Base-by-base conservation (phyloP, 2,113 vertebrate genomes). In the Rhea pennata region DNA sequence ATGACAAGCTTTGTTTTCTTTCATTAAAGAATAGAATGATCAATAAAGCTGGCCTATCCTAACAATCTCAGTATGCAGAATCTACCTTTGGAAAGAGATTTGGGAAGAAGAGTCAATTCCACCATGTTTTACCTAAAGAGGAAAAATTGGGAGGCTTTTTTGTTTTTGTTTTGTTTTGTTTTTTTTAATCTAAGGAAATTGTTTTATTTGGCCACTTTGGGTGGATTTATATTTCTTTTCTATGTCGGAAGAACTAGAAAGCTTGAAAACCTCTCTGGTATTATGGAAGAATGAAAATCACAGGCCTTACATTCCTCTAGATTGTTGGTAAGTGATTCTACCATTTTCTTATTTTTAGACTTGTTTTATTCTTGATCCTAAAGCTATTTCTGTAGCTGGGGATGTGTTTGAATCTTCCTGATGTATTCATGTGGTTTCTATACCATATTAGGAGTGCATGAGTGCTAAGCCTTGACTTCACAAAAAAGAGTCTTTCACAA, bases 111-210 rank as follows among this genome's bases (percentile, higher is more conserved):
- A 76, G 9, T 2, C 27, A 56, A 23, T 21, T 54, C 79, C 3
- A 61, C 4, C 5, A 21, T 17, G 8, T 15, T 61, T 86, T 65
- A 87, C 36, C 6, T 46, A 56, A 66, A 72, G 48, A 64, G 7
- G 11, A 20, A 54, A 66, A 81, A 24, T 2, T 0, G 1, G 1
- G 2, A 2, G 54, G 54, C 54, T 15, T 5, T 31, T 56, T 29
- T 29, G 29, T 6, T 19, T 48, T 48, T 48, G 46, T 56, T 56
- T 48, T 46, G 13, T 13, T 58, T 78, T 20, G 23, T 54, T 80
- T 33, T 27, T 27, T 27, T 0, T 29, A 29, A 27, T 20, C 1
- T 2, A n/a, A 81, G 36, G 23, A 53, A 56, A 65, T 64, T 65
- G 36, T 53, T 87, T 84, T 70, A 51, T 33, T 53, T 54, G 21